Conservation (phyloP, 1,140 invertebrate species). For the Spodoptera litura region DNA sequence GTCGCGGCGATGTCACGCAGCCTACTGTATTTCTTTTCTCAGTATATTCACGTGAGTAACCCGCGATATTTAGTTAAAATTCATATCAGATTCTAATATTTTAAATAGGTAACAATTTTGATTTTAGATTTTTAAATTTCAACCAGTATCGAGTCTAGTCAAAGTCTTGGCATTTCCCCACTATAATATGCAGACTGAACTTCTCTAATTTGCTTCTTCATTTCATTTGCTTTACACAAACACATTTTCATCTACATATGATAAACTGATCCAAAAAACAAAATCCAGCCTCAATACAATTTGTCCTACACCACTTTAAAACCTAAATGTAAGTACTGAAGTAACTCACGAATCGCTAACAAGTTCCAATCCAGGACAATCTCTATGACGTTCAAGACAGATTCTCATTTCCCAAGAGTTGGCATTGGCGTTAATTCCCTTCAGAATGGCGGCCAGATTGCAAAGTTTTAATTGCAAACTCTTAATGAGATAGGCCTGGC, state of each 20-base stretch:
- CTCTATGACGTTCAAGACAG: conserved; percentile 45
- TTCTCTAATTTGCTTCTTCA: too few relatives aligned
- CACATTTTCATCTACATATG: not conserved
- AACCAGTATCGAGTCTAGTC: too few relatives aligned
- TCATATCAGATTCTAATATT: too few relatives aligned
- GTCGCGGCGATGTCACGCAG: too few relatives aligned
- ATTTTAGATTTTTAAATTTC: too few relatives aligned
- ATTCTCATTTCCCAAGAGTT: conserved; percentile 58
- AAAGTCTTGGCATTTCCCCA: too few relatives aligned
- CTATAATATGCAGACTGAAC: too few relatives aligned
- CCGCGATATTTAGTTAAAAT: too few relatives aligned
- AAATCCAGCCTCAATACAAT: not conserved
- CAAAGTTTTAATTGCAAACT: conserved; percentile 72
- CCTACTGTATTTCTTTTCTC: too few relatives aligned
- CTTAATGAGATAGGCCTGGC: conserved; percentile 65
- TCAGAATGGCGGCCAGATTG: conserved; percentile 55
- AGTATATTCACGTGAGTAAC: too few relatives aligned
- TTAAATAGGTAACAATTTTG: too few relatives aligned
- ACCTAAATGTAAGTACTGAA: not conserved
- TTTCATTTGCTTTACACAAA: too few relatives aligned
- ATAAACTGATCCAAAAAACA: not conserved
- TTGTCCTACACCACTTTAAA: not conserved
- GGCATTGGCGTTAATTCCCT: conserved; percentile 59
- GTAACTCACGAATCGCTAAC: conserved; percentile 28
- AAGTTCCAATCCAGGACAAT: not conserved